Conservation (phyloP, 2,113 vertebrate genomes). For the Oncorhynchus gorbuscha region DNA sequence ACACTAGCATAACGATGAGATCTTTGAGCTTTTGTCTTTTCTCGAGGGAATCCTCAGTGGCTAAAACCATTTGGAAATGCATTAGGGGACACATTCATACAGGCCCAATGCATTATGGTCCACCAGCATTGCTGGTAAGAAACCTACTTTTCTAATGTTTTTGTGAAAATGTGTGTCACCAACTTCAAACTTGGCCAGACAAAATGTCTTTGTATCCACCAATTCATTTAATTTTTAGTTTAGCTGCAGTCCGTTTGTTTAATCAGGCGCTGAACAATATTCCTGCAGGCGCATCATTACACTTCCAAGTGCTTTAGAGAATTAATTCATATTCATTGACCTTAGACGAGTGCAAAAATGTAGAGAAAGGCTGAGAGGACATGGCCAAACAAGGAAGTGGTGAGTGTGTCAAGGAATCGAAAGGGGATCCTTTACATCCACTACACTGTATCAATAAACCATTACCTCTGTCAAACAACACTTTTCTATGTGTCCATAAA, state of each 20-base stretch:
- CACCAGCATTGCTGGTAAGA: too few species aligned
- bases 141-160: too few species aligned
- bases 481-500: slow-evolving; percentile 19
- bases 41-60: too few species aligned
- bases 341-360: background rate
- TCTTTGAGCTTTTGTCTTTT: too few species aligned
- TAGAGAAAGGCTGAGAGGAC: background rate
- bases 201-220: background rate
- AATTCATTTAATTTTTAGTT: slow-evolving; percentile 7
- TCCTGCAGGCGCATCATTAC: background rate
- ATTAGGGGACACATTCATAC: too few species aligned
- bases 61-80: too few species aligned
- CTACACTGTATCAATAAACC: background rate
- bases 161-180: background rate
- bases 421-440: background rate
- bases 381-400: slow-evolving; percentile 34
- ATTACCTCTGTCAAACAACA: background rate
- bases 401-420: background rate
- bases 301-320: slow-evolving; percentile 16
- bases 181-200: slow-evolving; percentile 17
- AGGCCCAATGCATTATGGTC: too few species aligned
- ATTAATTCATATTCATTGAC: background rate
- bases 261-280: slow-evolving; percentile 14
- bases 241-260: slow-evolving; percentile 26
- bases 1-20: too few species aligned